Base-by-base conservation (phyloP, 2,888 invertebrate genomes). In the Prosopocoilus inquinatus region DNA sequence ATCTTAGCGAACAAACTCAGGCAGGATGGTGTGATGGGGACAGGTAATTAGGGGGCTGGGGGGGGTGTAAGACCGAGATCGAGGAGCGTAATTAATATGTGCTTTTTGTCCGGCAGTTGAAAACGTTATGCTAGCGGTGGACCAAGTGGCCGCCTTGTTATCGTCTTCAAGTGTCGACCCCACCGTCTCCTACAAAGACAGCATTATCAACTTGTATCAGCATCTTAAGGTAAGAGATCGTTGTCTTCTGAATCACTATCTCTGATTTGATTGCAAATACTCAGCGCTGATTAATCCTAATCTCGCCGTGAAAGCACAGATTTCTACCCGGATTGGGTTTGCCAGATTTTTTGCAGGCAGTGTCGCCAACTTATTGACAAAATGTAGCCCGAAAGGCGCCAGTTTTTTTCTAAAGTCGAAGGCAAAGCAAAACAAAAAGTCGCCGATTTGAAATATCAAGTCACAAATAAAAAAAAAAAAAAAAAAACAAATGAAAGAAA, bases 61-160 rank as follows among this genome's bases (percentile, higher is more conserved):
- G 20, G 20, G 4, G 5, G 20, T 41, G 9, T 41, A 15, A 15
- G 2, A n/a, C n/a, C 39, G 9, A n/a, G 11, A 12, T 36, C 41
- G 11, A 15, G n/a, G 9, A 12, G 8, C 5, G 12, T 11, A 8
- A 41, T 4, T 13, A 39, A 1, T 9, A 9, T 8, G 9, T n/a
- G 15, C 9, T 15, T 13, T 38, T 9, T 48, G 12, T 34, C 20
- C 82, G 82, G 61, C 81, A 84, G 90, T 90, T 70, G 90, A 92
- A 80, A 90, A 89, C 77, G 82, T 92, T 64, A 88, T 92, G 77
- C 87, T 87, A 75, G 81, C 91, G 72, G 88, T 90, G 68, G 92
- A 93, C 78, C 88, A 85, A 75, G 90, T 92, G 65, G 88, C 90
- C 55, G 84, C 86, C 69, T 84, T 88, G 70, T 81, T 92, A 74